Evolutionary conservation across 2,888 invertebrate species (phyloP).

Genomic region (Epirrhoe alternata): DNA sequence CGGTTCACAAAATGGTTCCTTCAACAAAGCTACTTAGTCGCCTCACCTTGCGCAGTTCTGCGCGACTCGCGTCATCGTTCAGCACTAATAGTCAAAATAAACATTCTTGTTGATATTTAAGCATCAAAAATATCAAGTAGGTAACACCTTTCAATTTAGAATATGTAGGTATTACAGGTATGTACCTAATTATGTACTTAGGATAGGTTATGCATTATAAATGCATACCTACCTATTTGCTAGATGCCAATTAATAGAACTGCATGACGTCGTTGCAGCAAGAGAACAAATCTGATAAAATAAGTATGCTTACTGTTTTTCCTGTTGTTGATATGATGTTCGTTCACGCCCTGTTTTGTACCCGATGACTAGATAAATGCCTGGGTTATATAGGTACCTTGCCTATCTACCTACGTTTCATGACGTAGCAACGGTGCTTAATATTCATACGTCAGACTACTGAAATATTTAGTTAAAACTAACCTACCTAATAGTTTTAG

Average conservation of each 20-base stretch:
- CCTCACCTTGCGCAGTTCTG: conserved; percentile 65
- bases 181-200: neutral
- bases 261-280: neutral
- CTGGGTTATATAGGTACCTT: neutral
- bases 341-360: conserved; percentile 1
- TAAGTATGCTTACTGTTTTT: neutral
- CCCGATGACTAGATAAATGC: neutral
- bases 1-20: conserved; percentile 51
- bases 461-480: neutral
- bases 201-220: too few species aligned
- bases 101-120: conserved; percentile 57
- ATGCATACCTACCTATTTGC: neutral
- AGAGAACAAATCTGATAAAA: neutral
- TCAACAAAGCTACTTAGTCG: conserved; percentile 57
- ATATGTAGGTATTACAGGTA: neutral
- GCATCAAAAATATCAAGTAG: conserved; percentile 25
- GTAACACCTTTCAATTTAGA: conserved; percentile 17
- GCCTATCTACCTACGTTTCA: neutral
- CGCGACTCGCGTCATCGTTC: conserved; percentile 66
- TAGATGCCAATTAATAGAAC: neutral
- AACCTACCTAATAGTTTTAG: neutral
- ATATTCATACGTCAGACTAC: neutral
- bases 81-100: conserved; percentile 68
- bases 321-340: neutral
- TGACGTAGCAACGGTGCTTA: too few species aligned